These are phyloP conservation scores for Trichechus manatus DNA, from an alignment of 2,113 vertebrate genomes.

Conservation along the genomic window DNA sequence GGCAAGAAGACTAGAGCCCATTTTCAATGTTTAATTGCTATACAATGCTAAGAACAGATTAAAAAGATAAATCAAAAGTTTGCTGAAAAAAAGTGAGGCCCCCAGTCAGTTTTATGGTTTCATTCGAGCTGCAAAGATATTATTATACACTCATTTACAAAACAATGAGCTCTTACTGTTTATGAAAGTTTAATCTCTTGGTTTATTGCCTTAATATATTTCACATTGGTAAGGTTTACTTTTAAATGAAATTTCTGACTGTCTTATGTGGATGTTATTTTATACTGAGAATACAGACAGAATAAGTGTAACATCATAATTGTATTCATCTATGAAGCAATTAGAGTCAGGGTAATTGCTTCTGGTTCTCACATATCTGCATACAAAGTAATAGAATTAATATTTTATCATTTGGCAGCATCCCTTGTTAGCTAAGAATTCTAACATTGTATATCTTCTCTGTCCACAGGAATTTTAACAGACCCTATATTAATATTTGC, in stretches of 20 bases:
- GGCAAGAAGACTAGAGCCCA: slow-evolving; percentile 77
- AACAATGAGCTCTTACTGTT: slow-evolving; percentile 93
- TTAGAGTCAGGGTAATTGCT: slow-evolving; percentile 89
- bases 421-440: slow-evolving; percentile 84
- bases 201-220: slow-evolving; percentile 93
- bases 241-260: slow-evolving; percentile 89
- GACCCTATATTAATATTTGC: slow-evolving; percentile 77
- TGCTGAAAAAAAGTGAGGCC: slow-evolving; percentile 82
- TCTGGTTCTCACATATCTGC: slow-evolving; percentile 84
- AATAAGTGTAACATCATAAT: slow-evolving; percentile 88
- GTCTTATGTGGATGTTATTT: slow-evolving; percentile 85
- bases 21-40: slow-evolving; percentile 87
- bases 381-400: slow-evolving; percentile 88
- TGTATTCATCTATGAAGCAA: slow-evolving; percentile 89
- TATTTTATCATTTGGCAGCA: slow-evolving; percentile 89
- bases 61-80: slow-evolving; percentile 92
- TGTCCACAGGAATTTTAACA: slow-evolving; percentile 81
- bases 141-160: slow-evolving; percentile 94
- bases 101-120: slow-evolving; percentile 88
- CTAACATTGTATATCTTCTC: slow-evolving; percentile 78
- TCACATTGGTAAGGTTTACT: slow-evolving; percentile 88
- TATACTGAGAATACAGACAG: slow-evolving; percentile 83
- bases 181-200: slow-evolving; percentile 92
- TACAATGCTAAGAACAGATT: slow-evolving; percentile 87
- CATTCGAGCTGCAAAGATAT: slow-evolving; percentile 89